A percentile compares a stretch with the other conserved stretches of the same genome.
Conservation (phyloP, 2,113 vertebrate genomes). For the Malurus alboscapulatus region DNA sequence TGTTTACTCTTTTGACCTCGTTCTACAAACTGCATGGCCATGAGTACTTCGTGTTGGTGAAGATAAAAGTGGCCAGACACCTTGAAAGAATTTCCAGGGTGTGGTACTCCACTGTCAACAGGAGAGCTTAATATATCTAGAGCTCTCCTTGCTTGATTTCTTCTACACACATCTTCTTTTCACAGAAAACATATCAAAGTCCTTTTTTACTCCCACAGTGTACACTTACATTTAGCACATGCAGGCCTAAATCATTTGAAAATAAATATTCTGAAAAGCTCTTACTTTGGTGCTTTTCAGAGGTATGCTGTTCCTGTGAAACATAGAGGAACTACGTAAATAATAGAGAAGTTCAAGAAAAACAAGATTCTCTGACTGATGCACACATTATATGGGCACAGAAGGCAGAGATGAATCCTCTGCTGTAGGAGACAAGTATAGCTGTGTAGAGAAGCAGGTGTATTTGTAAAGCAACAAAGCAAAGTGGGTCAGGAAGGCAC, state of each 20-base stretch:
- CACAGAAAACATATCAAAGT: not conserved
- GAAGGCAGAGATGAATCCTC: not conserved
- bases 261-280: not conserved
- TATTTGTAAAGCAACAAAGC: not conserved
- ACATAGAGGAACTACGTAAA: not conserved
- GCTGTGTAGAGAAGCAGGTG: not conserved
- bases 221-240: not conserved
- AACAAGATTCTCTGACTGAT: not conserved
- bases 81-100: not conserved
- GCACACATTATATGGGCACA: not conserved
- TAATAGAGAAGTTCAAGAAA: not conserved
- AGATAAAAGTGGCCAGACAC: not conserved
- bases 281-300: not conserved
- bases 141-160: not conserved
- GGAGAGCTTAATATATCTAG: not conserved
- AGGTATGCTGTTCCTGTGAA: not conserved
- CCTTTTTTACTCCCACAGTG: rapidly evolving
- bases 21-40: not conserved
- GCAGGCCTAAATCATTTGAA: not conserved
- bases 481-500: not conserved
- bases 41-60: not conserved
- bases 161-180: not conserved
- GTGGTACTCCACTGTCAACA: not conserved
- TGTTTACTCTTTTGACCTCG: not conserved
- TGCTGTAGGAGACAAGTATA: not conserved